These are phyloP conservation scores for Ericerus pela DNA, from an alignment of 1,140 invertebrate genomes.

Conservation along the genomic window DNA sequence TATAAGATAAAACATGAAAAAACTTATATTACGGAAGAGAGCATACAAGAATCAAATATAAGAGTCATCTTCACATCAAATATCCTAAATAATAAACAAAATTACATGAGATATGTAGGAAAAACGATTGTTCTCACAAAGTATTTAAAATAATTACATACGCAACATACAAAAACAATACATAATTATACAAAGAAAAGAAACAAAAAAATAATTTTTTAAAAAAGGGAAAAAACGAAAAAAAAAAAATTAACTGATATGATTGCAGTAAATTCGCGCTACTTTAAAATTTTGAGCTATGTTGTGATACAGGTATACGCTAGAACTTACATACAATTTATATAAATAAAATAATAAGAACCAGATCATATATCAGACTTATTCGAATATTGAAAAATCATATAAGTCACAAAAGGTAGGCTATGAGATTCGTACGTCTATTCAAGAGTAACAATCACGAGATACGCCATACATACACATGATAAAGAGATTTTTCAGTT, in stretches of 20 bases:
- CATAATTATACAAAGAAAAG: not conserved
- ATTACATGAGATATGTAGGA: not conserved
- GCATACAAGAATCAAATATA: not conserved
- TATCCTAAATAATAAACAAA: not conserved
- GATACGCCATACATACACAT: not conserved
- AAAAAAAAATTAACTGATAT: constrained; percentile 1
- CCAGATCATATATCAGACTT: constrained; percentile 1
- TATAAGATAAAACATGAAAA: not conserved
- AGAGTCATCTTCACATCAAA: not conserved
- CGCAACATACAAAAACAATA: not conserved
- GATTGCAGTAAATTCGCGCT: not conserved
- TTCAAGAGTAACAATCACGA: not conserved
- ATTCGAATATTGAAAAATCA: not conserved
- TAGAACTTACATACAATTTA: not conserved
- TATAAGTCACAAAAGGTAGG: not conserved
- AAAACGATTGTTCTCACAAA: not conserved
- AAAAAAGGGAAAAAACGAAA: not conserved
- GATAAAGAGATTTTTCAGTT: not conserved
- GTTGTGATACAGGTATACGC: not conserved
- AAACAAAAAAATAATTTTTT: not conserved
- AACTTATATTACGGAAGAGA: constrained; percentile 7
- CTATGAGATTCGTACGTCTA: no score
- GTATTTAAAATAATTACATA: not conserved
- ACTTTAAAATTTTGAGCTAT: not conserved
- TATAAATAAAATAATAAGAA: not conserved